Percentiles rank a stretch among this genome's conserved stretches.
These are phyloP conservation scores for Argyrosomus regius DNA, from an alignment of 2,797 vertebrate species.

Conservation along the genomic window DNA sequence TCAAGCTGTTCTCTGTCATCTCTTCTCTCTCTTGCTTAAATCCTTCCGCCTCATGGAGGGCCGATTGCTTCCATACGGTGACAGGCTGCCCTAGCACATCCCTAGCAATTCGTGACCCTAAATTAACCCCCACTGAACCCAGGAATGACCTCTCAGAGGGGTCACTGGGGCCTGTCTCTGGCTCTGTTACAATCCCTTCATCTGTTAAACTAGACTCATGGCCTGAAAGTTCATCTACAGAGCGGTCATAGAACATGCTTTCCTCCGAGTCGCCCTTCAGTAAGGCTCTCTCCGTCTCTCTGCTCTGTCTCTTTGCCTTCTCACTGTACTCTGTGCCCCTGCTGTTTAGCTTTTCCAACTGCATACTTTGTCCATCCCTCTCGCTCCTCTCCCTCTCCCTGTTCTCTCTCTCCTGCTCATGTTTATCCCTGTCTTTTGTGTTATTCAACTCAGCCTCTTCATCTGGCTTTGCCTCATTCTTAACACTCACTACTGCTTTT, in stretches of 20 bases:
- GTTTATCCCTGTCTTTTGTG: constrained; percentile 73
- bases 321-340: constrained; percentile 64
- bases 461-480: constrained; percentile 51
- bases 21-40: constrained; percentile 64
- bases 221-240: constrained; percentile 92
- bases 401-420: constrained; percentile 71
- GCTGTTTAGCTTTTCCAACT: constrained; percentile 73
- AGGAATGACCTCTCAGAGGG: constrained; percentile 71
- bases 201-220: constrained; percentile 95
- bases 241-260: constrained; percentile 84
- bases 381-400: constrained; percentile 69
- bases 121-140: constrained; percentile 69
- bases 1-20: constrained; percentile 55
- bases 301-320: constrained; percentile 62
- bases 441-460: constrained; percentile 54
- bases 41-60: constrained; percentile 75
- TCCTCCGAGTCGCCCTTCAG: constrained; percentile 83
- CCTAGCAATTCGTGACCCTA: constrained; percentile 77
- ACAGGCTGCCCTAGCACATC: constrained; percentile 85
- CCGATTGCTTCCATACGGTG: constrained; percentile 86
- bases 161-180: constrained; percentile 84
- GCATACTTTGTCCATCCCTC: constrained; percentile 77
- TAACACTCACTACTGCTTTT: constrained; percentile 23
- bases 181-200: constrained; percentile 97
- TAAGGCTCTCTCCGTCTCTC: constrained; percentile 68